Base-by-base conservation (phyloP, 2,888 invertebrate species). In the Aethes cnicana region DNA sequence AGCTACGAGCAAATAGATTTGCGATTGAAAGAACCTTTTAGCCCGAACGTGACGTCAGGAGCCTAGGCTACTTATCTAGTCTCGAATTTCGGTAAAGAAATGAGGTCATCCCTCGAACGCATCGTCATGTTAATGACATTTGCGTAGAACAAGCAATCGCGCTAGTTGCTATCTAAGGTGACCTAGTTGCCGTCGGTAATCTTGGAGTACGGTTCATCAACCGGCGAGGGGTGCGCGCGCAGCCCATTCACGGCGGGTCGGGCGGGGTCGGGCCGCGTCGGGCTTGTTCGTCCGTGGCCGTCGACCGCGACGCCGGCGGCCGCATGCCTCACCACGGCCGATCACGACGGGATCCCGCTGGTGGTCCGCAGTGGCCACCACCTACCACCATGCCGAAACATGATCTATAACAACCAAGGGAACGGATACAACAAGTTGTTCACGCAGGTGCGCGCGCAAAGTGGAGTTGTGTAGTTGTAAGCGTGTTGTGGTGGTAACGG, bases 341-440 rank as follows among this genome's bases (percentile, higher is more conserved):
- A 88, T 73, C 86, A 80, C 65, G 89, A 90, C 81, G 88, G 72
- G 64, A 86, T 87, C 66, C 89, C 90, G 44, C 81, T 88, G 84
- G 87, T 88, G 89, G 88, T 82, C 83, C 86, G 83, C 62, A 75
- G 82, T 61, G 84, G 84, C 84, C 83, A 83, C 84, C 85, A 84
- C 66, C 80, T 78, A 58, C 82, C 77, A 66, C 87, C 90, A 92
- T 92, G 92, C 83, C 92, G 92, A 89, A 92, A 87, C 87, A 94
- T 94, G 93, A 94, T 94, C 71, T 94, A 94, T 91, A 93, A 92
- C 90, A 93, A 91, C 90, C 93, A 92, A 83, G 93, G 92, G 83
- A 92, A 94, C 77, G 95, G 94, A 79, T 95, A 95, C 92, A 95
- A 95, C 91, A 95, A 95, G 91, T 92, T 95, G 78, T 95, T 95